Percentiles rank a stretch among this genome's conserved stretches.
Evolutionary conservation across 2,113 vertebrate genomes (phyloP).

Genomic region (Xenus cinereus): DNA sequence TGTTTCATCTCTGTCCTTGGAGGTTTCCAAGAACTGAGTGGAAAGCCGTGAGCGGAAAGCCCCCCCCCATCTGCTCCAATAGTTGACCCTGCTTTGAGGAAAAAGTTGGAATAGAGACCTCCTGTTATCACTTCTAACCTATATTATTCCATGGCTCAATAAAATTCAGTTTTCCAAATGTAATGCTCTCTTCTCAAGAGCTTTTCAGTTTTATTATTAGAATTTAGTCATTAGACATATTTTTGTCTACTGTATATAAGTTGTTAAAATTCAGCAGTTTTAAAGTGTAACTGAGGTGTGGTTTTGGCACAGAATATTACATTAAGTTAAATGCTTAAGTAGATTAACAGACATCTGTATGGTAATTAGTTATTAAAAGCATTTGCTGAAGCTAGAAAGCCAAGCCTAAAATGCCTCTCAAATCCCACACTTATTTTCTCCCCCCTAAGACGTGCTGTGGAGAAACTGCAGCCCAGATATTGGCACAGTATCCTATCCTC

Average conservation of each 20-base stretch:
- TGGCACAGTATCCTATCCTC: not conserved
- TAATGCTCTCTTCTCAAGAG: not conserved
- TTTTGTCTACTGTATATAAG: not conserved
- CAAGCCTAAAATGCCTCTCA: not conserved
- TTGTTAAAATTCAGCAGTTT: not conserved
- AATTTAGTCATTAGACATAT: not conserved
- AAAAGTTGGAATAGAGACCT: not conserved
- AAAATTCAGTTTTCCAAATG: not conserved
- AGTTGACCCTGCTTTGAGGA: not conserved
- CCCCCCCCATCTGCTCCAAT: not conserved
- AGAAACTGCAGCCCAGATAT: not conserved
- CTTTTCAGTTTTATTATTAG: not conserved
- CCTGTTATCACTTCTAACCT: not conserved
- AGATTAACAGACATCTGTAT: not conserved
- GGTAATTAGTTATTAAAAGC: not conserved
- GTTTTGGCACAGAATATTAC: not conserved
- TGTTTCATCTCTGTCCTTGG: not conserved
- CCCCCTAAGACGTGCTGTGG: not conserved
- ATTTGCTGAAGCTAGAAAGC: not conserved
- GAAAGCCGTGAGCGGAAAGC: not conserved
- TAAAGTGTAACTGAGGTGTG: not conserved
- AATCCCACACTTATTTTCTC: not conserved
- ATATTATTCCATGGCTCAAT: not conserved
- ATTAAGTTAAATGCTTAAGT: not conserved
- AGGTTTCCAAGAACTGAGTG: not conserved